These are phyloP conservation scores for Cairina moschata DNA, from an alignment of 2,113 vertebrate species.

Conservation along the genomic window DNA sequence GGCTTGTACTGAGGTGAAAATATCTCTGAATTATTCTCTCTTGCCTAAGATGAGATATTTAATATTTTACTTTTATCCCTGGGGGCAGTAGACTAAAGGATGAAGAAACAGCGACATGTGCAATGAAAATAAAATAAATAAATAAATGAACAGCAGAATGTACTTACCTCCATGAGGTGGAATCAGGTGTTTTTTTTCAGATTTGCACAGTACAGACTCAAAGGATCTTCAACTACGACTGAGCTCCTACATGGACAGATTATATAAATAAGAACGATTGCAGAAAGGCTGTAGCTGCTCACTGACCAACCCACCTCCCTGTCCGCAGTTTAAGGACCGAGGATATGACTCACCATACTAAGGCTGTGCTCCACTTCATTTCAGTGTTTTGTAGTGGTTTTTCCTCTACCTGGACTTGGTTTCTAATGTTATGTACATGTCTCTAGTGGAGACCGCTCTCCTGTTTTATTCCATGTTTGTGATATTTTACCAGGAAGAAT, in stretches of 20 bases:
- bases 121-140: neutral
- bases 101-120: neutral
- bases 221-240: neutral
- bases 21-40: neutral
- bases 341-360: neutral
- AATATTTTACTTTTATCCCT: neutral
- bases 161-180: neutral
- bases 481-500: neutral
- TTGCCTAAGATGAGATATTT: neutral
- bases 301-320: neutral
- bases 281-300: neutral
- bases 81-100: neutral
- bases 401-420: neutral
- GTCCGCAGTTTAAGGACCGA: neutral
- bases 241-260: neutral
- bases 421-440: neutral
- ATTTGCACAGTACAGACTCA: neutral
- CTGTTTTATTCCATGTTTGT: neutral
- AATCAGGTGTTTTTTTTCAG: neutral
- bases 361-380: neutral
- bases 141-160: neutral
- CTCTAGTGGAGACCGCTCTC: neutral
- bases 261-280: neutral
- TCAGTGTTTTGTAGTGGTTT: neutral
- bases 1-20: neutral